A percentile compares a stretch with the other conserved stretches of the same genome.
phyloP scores from a whole-genome alignment of 2,888 invertebrate species.

The Meta bourneti region DNA sequence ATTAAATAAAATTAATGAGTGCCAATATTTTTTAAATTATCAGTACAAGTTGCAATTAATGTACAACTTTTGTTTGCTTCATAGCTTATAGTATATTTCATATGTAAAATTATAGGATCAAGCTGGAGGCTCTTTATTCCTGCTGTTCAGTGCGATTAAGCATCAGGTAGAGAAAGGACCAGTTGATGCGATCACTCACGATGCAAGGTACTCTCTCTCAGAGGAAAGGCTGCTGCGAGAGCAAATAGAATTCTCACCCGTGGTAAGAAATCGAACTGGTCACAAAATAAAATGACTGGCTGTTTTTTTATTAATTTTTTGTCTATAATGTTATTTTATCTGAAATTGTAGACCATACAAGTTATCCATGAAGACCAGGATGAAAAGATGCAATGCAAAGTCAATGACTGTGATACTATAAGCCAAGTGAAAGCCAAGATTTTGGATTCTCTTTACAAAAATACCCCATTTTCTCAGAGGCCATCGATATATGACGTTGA shows the following conservation, averaged over 20 bases:
- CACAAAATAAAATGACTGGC: no score
- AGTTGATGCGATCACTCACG: conserved; percentile 81
- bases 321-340: background rate
- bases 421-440: conserved; percentile 99
- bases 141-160: conserved; percentile 90
- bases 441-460: conserved; percentile 96
- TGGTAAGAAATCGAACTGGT: conserved; percentile 82
- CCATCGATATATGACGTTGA: conserved; percentile 97
- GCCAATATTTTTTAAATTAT: no score
- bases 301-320: background rate
- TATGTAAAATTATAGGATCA: conserved; percentile 82
- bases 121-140: conserved; percentile 92
- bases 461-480: conserved; percentile 95
- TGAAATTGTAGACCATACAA: conserved; percentile 71
- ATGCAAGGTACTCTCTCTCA: conserved; percentile 81
- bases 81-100: no score
- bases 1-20: no score
- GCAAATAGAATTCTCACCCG: conserved; percentile 91
- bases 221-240: conserved; percentile 86
- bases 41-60: background rate
- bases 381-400: conserved; percentile 89
- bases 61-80: background rate
- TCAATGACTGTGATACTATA: conserved; percentile 95
- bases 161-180: conserved; percentile 82
- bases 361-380: conserved; percentile 91